Evolutionary conservation across 1,140 invertebrate species (phyloP), one percentile per base, ranked within the genome.

Genomic region (Varroa destructor): DNA sequence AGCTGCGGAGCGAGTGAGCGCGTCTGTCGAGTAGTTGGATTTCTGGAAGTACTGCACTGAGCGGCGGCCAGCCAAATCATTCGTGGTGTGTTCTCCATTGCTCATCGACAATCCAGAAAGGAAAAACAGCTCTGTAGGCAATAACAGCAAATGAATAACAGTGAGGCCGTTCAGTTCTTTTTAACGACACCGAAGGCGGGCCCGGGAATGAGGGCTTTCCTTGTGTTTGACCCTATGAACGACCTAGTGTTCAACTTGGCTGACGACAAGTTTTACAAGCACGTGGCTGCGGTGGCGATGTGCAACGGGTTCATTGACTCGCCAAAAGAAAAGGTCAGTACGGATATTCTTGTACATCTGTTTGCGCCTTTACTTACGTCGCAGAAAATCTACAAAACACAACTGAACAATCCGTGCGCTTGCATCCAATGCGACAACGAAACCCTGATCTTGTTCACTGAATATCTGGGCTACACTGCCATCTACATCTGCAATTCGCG

Each of bases 161-260:
- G 4, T 8, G 46, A 51, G 46, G 46, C 4, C 46, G 46, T 51
- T 51, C 46, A 51, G 3, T 51, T 51, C 46, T 51, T 51, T 8
- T 51, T 5, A 3, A 8, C 4, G 46, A 51, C 46, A 51, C 46
- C 46, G 46, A 51, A 51, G 46, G 46, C 46, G 4, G 4, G 46
- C 46, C 61, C 61, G 61, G 61, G 61, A 40, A 67, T 67, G 61
- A 67, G 61, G 61, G 61, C 61, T 67, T 67, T 67, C 40, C 61
- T 67, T 8, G 61, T 67, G 61, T 67, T 67, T 67, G 61, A 67
- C 37, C 61, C 61, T 40, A 67, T 67, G 61, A 67, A 67, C 61
- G 61, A 67, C 40, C 61, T 67, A 14, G 61, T 40, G 61, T 67
- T 67, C 61, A 67, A 46, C 61, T 67, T 67, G 37, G n/a, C 61